Evolutionary conservation across 2,797 vertebrate genomes (phyloP).

Genomic region (Valencia hispanica): DNA sequence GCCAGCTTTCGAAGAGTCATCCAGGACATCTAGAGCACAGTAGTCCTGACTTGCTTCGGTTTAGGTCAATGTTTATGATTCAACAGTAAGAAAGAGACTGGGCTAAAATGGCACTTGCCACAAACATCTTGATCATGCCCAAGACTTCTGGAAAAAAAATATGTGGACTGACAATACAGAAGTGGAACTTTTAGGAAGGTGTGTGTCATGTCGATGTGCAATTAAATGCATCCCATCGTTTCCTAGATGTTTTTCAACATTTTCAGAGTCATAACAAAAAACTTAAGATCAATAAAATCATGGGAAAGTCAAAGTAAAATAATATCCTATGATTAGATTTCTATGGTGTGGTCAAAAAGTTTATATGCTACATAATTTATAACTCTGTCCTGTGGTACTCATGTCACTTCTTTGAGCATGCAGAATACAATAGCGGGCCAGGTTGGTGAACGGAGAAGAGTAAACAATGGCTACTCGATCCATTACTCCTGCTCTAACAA

Average conservation of each 20-base stretch:
- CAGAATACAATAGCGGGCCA: conserved; percentile 50
- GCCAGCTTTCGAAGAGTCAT: no score
- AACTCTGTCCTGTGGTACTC: conserved; percentile 1
- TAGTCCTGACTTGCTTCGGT: no score
- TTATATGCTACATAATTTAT: background rate
- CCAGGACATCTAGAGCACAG: no score
- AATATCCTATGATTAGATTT: background rate
- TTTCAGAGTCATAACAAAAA: conserved; percentile 12
- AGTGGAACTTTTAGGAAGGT: no score
- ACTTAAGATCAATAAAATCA: conserved; percentile 4
- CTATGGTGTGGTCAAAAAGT: conserved; percentile 13
- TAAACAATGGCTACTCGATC: conserved; percentile 77
- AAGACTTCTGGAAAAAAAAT: no score
- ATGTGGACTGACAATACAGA: no score
- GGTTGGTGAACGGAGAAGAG: conserved; percentile 61
- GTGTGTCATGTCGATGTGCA: no score
- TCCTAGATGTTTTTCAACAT: background rate
- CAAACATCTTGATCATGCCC: no score
- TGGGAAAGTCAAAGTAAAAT: background rate
- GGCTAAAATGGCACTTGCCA: no score
- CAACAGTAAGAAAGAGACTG: no score
- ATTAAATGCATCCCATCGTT: background rate
- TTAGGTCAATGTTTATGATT: no score
- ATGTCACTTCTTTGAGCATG: conserved; percentile 23
- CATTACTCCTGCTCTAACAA: conserved; percentile 82